These are phyloP conservation scores for Crotalus helleri DNA, from an alignment of 2,113 vertebrate genomes.

Conservation along the genomic window DNA sequence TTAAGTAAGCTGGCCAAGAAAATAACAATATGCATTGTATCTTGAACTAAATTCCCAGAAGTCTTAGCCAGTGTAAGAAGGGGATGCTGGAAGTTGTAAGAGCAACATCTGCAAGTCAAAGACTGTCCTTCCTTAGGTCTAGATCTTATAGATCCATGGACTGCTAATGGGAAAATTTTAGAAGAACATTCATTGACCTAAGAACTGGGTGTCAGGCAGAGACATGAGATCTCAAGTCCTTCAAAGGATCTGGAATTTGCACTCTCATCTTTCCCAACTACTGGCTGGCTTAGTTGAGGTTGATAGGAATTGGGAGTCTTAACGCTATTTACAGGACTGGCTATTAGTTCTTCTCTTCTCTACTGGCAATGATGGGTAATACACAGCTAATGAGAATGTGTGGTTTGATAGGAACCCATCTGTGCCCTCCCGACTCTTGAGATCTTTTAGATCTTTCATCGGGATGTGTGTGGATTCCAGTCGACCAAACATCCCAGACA, in stretches of 20 bases:
- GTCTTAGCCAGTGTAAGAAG: neutral
- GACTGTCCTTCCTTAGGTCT: neutral
- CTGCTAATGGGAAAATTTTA: neutral
- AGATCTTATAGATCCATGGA: neutral
- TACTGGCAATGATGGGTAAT: too few species aligned
- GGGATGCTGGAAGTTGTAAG: neutral
- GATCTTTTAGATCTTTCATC: too few species aligned
- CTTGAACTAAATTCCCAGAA: neutral
- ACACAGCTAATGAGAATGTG: too few species aligned
- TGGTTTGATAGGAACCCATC: too few species aligned
- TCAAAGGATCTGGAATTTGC: neutral
- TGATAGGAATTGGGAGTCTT: too few species aligned
- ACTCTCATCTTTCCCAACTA: neutral
- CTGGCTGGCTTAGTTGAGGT: neutral
- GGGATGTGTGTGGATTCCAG: too few species aligned
- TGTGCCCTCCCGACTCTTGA: too few species aligned
- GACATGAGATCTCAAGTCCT: neutral
- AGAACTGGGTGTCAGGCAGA: too few species aligned
- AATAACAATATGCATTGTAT: neutral
- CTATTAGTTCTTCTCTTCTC: constrained; percentile 37
- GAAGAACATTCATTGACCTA: neutral
- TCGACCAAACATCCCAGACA: too few species aligned
- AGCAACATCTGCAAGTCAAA: neutral
- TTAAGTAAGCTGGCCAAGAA: neutral
- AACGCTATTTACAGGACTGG: too few species aligned